phyloP scores from a whole-genome alignment of 2,113 vertebrate genomes.

The Oenanthe melanoleuca region DNA sequence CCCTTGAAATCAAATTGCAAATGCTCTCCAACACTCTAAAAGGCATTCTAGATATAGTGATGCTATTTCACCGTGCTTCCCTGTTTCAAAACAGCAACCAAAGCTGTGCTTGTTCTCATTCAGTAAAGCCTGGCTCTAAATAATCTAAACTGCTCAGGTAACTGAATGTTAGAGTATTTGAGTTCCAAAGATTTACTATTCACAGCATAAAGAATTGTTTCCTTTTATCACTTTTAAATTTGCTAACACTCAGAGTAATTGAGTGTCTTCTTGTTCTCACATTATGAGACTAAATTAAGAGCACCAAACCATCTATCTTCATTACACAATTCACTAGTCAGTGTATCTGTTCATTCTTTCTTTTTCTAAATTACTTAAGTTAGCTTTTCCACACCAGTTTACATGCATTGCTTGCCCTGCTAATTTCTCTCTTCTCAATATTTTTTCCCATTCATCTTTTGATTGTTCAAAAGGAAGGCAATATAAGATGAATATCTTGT shows the following conservation, averaged over 20 bases:
- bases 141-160: neutral
- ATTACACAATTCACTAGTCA: conserved; percentile 47
- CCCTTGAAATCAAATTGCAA: neutral
- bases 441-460: neutral
- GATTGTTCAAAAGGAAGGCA: neutral
- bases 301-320: conserved; percentile 46
- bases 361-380: conserved; percentile 1
- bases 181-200: neutral
- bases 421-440: neutral
- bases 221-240: conserved; percentile 45
- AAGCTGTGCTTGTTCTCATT: neutral
- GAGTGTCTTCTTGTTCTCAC: conserved; percentile 45
- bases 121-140: neutral
- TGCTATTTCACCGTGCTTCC: neutral
- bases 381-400: neutral
- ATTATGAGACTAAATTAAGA: conserved; percentile 47
- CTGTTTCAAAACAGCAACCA: neutral
- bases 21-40: neutral
- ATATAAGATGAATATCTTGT: neutral
- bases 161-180: neutral
- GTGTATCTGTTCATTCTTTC: neutral
- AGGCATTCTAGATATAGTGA: neutral
- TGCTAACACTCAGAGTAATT: conserved; percentile 30
- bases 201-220: conserved; percentile 45
- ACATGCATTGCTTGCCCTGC: neutral